A percentile compares a stretch with the other conserved stretches of the same genome.
Conservation (phyloP, 2,797 vertebrate species). For the Nasua narica region DNA sequence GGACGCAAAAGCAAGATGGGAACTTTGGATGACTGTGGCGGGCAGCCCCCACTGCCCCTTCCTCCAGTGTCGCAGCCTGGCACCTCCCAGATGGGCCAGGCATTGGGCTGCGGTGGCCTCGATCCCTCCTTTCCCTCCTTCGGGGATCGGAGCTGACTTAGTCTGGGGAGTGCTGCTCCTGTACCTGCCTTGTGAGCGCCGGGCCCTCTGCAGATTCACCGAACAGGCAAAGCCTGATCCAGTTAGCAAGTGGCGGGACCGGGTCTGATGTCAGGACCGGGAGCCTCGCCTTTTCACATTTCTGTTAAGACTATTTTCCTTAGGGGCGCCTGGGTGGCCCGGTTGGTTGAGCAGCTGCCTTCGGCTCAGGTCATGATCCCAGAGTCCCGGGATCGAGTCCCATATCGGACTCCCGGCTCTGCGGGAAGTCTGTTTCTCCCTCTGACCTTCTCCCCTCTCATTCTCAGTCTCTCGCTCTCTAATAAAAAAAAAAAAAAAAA, state of each 20-base stretch:
- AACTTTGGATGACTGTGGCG: not conserved
- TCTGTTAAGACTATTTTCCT: not conserved
- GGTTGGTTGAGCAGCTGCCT: too few species aligned
- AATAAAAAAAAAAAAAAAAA: too few species aligned
- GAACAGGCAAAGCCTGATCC: not conserved
- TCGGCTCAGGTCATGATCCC: too few species aligned
- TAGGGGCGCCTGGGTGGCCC: too few species aligned
- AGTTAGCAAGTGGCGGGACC: not conserved
- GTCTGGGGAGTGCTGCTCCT: not conserved
- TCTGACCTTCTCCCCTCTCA: too few species aligned
- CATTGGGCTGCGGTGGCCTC: not conserved
- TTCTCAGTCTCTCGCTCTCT: too few species aligned
- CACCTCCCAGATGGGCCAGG: not conserved
- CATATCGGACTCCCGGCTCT: too few species aligned
- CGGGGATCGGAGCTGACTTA: not conserved
- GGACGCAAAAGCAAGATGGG: not conserved
- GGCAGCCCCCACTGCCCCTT: not conserved
- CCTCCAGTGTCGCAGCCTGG: not conserved
- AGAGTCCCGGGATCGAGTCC: too few species aligned
- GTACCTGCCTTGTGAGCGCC: not conserved
- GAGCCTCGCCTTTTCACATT: not conserved
- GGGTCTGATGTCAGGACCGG: not conserved
- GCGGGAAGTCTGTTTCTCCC: too few species aligned
- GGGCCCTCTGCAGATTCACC: not conserved
- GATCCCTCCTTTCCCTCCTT: not conserved